Conservation (phyloP, 2,888 invertebrate species). For the Xestoiulus laeticollis region DNA sequence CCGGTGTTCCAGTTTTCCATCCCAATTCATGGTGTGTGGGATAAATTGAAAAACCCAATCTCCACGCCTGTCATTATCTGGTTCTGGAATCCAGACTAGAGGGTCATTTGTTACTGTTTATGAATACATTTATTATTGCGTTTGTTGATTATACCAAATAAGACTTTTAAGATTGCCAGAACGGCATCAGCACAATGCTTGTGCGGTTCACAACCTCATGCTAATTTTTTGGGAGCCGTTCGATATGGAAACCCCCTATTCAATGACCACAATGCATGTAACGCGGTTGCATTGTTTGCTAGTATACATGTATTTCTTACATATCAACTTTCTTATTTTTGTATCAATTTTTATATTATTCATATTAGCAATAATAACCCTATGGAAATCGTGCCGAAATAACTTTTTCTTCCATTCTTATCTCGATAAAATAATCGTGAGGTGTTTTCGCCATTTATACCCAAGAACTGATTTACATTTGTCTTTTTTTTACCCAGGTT, state of each 20-base stretch:
- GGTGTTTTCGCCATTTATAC: neutral
- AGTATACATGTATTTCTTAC: neutral
- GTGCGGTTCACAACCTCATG: neutral
- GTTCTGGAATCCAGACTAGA: neutral
- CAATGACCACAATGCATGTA: neutral
- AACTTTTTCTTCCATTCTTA: neutral
- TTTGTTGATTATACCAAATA: neutral
- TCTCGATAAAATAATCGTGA: neutral
- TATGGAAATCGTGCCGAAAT: constrained; percentile 11
- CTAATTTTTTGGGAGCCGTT: neutral
- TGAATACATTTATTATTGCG: too few relatives aligned
- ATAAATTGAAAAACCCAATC: neutral
- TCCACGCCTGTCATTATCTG: neutral
- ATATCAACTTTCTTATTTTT: neutral
- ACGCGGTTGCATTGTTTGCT: neutral
- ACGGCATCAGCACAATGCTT: neutral
- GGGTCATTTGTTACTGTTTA: neutral
- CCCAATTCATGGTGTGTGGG: neutral
- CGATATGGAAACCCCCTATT: neutral
- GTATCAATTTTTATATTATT: constrained; percentile 19
- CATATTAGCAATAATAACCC: constrained; percentile 1
- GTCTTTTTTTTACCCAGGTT: neutral
- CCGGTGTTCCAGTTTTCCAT: neutral
- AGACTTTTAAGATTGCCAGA: neutral
- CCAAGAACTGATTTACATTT: constrained; percentile 20